Conservation (phyloP, 2,113 vertebrate genomes). For the Amphiprion percula region DNA sequence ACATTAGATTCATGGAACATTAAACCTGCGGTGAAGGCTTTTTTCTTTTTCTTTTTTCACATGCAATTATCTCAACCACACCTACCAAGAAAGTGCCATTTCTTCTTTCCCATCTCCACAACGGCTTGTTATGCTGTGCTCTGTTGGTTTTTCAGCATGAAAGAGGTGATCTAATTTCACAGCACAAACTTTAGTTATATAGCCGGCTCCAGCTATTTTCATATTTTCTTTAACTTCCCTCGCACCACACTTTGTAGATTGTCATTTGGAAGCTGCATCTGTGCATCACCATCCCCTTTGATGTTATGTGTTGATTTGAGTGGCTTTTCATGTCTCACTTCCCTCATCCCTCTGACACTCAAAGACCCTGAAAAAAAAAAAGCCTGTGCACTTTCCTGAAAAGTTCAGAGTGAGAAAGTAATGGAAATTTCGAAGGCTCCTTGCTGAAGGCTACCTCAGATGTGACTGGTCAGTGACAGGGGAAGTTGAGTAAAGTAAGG, state of each 20-base stretch:
- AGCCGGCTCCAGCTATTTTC: conserved; percentile 12
- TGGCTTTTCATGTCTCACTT: conserved; percentile 64
- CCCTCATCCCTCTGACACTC: conserved; percentile 42
- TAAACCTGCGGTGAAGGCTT: neutral
- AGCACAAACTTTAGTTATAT: conserved; percentile 4
- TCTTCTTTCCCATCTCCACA: neutral
- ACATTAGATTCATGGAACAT: neutral
- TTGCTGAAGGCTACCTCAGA: conserved; percentile 9
- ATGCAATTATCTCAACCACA: neutral
- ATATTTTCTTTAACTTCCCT: conserved; percentile 14
- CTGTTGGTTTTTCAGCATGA: conserved; percentile 28
- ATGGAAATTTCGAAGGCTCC: conserved; percentile 40
- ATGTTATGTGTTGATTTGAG: conserved; percentile 56
- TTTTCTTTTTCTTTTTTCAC: conserved; percentile 9
- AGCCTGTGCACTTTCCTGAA: conserved; percentile 11
- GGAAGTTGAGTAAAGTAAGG: conserved; percentile 29
- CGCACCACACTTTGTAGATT: conserved; percentile 18
- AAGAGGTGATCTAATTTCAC: conserved; percentile 35
- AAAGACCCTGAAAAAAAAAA: conserved; percentile 48
- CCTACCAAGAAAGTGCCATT: neutral
- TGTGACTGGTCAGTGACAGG: conserved; percentile 32
- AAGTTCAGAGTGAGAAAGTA: conserved; percentile 48
- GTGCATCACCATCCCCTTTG: conserved; percentile 50
- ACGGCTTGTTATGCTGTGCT: neutral
- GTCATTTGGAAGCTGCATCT: conserved; percentile 37